These are phyloP conservation scores for Cremastinae sp. DNA, from an alignment of 2,888 invertebrate species.

Conservation along the genomic window DNA sequence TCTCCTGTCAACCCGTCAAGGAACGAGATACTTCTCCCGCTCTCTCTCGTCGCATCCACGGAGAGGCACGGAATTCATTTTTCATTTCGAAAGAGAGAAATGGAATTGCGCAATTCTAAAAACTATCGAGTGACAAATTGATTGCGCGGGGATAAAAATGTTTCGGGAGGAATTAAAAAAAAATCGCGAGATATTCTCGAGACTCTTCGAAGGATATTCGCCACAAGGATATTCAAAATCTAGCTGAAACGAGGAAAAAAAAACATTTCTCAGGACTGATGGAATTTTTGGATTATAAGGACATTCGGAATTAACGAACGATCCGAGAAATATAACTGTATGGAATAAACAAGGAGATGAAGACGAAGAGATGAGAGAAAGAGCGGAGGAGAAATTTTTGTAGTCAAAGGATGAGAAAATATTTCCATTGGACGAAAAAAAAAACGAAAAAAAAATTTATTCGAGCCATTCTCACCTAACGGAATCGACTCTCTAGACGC, in stretches of 20 bases:
- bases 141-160: too few relatives aligned
- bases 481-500: slow-evolving; percentile 12
- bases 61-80: too few relatives aligned
- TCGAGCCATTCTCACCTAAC: slow-evolving; percentile 16
- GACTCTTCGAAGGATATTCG: too few relatives aligned
- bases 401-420: too few relatives aligned
- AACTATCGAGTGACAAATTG: too few relatives aligned
- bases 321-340: slow-evolving; percentile 51
- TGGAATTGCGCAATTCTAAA: too few relatives aligned
- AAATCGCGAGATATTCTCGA: not conserved
- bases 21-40: not conserved
- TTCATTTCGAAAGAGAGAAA: too few relatives aligned
- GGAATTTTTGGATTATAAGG: slow-evolving; percentile 41
- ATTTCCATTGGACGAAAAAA: too few relatives aligned
- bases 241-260: slow-evolving; percentile 35
- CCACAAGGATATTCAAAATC: too few relatives aligned
- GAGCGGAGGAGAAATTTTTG: too few relatives aligned
- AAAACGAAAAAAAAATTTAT: not conserved
- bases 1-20: too few relatives aligned
- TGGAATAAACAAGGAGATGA: slow-evolving; percentile 6
- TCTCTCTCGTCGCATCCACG: too few relatives aligned
- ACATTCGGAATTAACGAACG: slow-evolving; percentile 51
- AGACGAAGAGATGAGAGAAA: slow-evolving; percentile 1
- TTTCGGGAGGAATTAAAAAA: slow-evolving; percentile 26
- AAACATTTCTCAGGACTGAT: slow-evolving; percentile 33